Percentiles rank a stretch among this genome's conserved stretches.
Evolutionary conservation across 1,140 invertebrate species (phyloP).

Genomic region (Drosophila melanica): DNA sequence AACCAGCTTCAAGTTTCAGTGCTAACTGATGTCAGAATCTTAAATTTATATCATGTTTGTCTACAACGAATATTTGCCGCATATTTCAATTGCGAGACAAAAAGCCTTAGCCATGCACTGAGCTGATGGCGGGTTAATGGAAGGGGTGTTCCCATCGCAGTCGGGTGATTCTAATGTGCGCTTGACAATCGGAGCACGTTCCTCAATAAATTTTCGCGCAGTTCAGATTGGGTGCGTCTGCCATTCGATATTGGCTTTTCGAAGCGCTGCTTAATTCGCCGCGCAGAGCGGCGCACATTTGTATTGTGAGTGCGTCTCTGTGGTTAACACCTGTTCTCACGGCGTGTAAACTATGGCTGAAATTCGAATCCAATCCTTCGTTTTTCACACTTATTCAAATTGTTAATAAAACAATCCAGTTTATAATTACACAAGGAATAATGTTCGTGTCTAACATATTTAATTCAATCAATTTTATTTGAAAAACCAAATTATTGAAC

Average conservation of each 20-base stretch:
- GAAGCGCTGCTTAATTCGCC: slow-evolving; percentile 58
- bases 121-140: slow-evolving; percentile 1
- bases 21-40: slow-evolving; percentile 41
- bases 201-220: slow-evolving; percentile 61
- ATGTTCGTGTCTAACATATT: too few relatives aligned
- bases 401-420: too few relatives aligned
- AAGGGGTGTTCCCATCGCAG: slow-evolving; percentile 32
- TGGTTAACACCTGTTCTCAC: slow-evolving; percentile 60
- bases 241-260: slow-evolving; percentile 59
- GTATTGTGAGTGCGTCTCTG: slow-evolving; percentile 22
- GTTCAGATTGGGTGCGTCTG: not conserved
- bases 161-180: slow-evolving; percentile 67
- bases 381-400: too few relatives aligned
- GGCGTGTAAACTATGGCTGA: not conserved
- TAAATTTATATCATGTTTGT: slow-evolving; percentile 63
- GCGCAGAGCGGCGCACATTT: slow-evolving; percentile 24
- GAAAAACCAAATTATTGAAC: too few relatives aligned
- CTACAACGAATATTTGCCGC: slow-evolving; percentile 33
- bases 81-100: slow-evolving; percentile 66
- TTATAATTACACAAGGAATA: too few relatives aligned
- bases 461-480: too few relatives aligned
- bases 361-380: too few relatives aligned
- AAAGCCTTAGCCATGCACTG: slow-evolving; percentile 3
- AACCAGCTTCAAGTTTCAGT: not conserved
- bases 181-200: slow-evolving; percentile 63